A percentile compares a stretch with the other conserved stretches of the same genome.
phyloP scores from a whole-genome alignment of 1,140 invertebrate genomes.

The Bombus polaris region DNA sequence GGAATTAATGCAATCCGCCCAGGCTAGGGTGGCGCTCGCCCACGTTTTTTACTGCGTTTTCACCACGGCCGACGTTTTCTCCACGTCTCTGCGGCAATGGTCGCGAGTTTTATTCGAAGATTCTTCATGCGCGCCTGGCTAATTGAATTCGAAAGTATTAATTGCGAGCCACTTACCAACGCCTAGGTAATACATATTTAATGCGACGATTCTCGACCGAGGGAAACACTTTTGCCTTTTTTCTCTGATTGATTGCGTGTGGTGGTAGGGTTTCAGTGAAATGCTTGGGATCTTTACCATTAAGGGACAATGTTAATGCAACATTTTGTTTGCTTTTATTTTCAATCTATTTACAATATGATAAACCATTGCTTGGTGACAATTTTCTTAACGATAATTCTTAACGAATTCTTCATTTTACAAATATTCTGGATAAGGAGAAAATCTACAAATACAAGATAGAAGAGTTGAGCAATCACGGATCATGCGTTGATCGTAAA shows the following conservation, averaged over 20 bases:
- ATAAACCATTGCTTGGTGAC: too few species aligned
- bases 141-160: background rate
- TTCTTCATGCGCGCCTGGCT: background rate
- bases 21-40: background rate
- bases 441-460: too few species aligned
- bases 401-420: too few species aligned
- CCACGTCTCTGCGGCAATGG: background rate
- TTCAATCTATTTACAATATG: too few species aligned
- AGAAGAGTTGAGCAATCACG: too few species aligned
- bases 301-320: too few species aligned
- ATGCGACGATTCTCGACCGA: background rate
- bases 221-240: background rate
- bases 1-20: slow-evolving; percentile 74
- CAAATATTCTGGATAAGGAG: too few species aligned
- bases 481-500: too few species aligned
- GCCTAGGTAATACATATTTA: background rate
- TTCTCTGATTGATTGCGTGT: background rate
- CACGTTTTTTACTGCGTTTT: slow-evolving; percentile 8
- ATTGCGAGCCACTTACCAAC: background rate
- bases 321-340: background rate
- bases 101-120: background rate
- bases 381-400: too few species aligned
- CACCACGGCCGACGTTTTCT: slow-evolving; percentile 6
- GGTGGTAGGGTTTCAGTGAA: background rate
- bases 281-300: too few species aligned